These are phyloP conservation scores for Lepidotrigona ventralis DNA, from an alignment of 1,140 invertebrate genomes.

Conservation along the genomic window DNA sequence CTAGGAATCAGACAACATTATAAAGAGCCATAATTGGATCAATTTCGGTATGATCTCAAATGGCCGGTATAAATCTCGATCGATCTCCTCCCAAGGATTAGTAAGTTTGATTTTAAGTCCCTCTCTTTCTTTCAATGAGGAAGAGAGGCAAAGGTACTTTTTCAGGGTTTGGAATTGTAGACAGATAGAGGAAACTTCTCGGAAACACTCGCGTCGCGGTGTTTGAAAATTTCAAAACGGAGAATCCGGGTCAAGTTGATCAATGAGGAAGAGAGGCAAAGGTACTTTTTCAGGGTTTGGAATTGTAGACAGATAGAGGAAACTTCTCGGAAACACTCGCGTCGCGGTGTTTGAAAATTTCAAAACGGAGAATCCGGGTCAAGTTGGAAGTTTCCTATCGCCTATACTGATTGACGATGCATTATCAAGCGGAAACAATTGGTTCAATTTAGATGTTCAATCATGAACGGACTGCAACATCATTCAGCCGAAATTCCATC, in stretches of 20 bases:
- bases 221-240: neutral
- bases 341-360: neutral
- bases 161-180: neutral
- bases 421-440: constrained; percentile 5
- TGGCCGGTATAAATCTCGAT: neutral
- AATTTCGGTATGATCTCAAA: neutral
- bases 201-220: neutral
- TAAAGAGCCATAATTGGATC: neutral
- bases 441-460: neutral
- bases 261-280: too few relatives aligned
- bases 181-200: neutral
- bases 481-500: neutral
- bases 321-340: neutral
- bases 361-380: neutral
- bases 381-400: neutral
- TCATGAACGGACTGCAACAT: neutral
- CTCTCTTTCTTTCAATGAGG: neutral
- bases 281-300: too few relatives aligned
- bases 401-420: neutral
- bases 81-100: neutral
- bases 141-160: neutral
- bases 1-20: too few relatives aligned
- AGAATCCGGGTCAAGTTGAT: neutral
- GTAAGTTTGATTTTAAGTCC: neutral
- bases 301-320: too few relatives aligned